Evolutionary conservation across 2,113 vertebrate genomes (phyloP).

Genomic region (Carassius auratus): DNA sequence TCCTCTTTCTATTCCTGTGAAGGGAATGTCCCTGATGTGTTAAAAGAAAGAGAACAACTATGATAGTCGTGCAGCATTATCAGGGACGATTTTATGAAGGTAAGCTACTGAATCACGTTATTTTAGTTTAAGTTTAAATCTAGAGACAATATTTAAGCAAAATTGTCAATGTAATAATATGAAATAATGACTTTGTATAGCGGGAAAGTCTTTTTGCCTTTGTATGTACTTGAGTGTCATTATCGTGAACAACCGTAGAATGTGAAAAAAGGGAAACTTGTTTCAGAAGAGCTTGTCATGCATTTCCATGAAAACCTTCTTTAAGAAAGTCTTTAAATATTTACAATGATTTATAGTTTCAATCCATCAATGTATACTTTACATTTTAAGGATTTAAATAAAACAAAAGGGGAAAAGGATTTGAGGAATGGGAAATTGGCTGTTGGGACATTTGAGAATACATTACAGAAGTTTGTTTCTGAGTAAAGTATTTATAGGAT

Average conservation of each 20-base stretch:
- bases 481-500: neutral
- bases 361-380: neutral
- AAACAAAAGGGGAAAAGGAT: neutral
- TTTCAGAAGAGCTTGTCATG: neutral
- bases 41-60: neutral
- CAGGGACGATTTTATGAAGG: slow-evolving; percentile 14
- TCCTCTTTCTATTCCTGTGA: slow-evolving; percentile 56
- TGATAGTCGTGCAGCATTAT: neutral
- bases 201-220: neutral
- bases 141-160: neutral
- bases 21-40: neutral
- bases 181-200: neutral
- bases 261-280: neutral
- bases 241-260: neutral
- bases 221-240: neutral
- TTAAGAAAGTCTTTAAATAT: neutral
- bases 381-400: neutral
- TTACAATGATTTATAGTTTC: neutral
- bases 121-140: neutral
- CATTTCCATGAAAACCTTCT: neutral
- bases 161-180: neutral
- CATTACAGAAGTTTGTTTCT: neutral
- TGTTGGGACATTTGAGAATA: neutral
- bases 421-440: neutral
- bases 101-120: neutral